Percentiles rank a stretch among this genome's conserved stretches.
Conservation (phyloP, 2,797 vertebrate genomes). For the Megalops cyprinoides region DNA sequence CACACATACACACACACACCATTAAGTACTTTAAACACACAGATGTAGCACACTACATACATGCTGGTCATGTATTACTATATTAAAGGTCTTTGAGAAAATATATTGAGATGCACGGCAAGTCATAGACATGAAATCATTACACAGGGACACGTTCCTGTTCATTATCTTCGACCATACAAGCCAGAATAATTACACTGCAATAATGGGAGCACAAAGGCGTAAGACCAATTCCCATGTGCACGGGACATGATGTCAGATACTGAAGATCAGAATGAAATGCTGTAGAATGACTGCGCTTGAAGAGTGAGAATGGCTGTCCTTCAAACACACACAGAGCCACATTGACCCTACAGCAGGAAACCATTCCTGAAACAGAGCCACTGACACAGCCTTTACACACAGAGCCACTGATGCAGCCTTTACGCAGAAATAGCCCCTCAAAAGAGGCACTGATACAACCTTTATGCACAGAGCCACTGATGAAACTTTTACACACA, state of each 20-base stretch:
- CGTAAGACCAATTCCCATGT: conserved; percentile 54
- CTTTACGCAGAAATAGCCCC: neutral
- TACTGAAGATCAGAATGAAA: conserved; percentile 37
- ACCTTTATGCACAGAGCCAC: neutral
- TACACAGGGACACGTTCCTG: no score
- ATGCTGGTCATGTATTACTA: no score
- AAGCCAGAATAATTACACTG: conserved; percentile 22
- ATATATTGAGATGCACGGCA: neutral
- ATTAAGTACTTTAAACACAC: neutral
- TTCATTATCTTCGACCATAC: no score
- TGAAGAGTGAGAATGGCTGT: neutral
- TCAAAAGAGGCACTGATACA: neutral
- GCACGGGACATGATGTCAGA: conserved; percentile 55
- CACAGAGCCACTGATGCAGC: neutral
- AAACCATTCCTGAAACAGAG: neutral
- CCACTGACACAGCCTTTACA: conserved; percentile 15
- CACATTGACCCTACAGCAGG: neutral
- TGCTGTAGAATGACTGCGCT: conserved; percentile 38
- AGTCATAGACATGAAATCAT: neutral
- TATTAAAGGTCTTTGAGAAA: no score
- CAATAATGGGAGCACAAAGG: conserved; percentile 37
- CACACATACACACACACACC: neutral
- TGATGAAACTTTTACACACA: conserved; percentile 4
- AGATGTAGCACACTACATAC: no score
- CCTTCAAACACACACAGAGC: neutral